Percentiles rank a stretch among this genome's conserved stretches.
phyloP scores from a whole-genome alignment of 1,140 invertebrate species.

The Drosophila pectinifera region DNA sequence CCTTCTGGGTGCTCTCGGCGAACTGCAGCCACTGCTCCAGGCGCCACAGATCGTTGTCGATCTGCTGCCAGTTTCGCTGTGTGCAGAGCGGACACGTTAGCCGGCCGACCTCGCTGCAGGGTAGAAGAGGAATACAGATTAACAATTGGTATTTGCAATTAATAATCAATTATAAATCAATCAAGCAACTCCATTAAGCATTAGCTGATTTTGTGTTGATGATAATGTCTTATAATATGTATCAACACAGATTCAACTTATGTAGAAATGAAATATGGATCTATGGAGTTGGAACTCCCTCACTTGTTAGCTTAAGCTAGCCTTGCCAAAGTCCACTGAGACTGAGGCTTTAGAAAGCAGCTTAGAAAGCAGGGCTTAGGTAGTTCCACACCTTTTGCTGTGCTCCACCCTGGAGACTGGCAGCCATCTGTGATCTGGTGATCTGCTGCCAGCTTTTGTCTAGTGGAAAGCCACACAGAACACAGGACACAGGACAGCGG shows the following conservation, averaged over 20 bases:
- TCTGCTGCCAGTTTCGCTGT: constrained; percentile 94
- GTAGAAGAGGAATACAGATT: constrained; percentile 33
- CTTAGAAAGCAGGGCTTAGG: background rate
- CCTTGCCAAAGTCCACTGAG: background rate
- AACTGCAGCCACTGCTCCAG: constrained; percentile 95
- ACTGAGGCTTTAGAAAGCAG: constrained; percentile 4
- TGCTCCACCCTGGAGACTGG: constrained; percentile 73
- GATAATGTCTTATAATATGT: no score
- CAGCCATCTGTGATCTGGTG: constrained; percentile 11
- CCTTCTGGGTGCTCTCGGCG: constrained; percentile 92
- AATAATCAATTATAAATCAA: no score
- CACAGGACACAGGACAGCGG: constrained; percentile 41
- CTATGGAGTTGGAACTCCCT: no score
- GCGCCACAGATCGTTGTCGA: constrained; percentile 95
- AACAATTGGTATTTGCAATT: no score
- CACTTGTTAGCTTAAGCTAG: constrained; percentile 25
- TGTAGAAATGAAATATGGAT: constrained; percentile 10
- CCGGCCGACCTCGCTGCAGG: constrained; percentile 89
- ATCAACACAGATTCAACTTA: background rate
- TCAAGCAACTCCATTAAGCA: background rate
- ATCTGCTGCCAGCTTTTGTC: constrained; percentile 70
- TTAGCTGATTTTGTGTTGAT: constrained; percentile 3
- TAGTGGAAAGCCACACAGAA: constrained; percentile 61
- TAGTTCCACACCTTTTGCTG: constrained; percentile 38
- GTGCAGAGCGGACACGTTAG: constrained; percentile 93